A percentile compares a stretch with the other conserved stretches of the same genome.
Evolutionary conservation across 2,113 vertebrate genomes (phyloP).

Genomic region (Thamnaconus septentrionalis): DNA sequence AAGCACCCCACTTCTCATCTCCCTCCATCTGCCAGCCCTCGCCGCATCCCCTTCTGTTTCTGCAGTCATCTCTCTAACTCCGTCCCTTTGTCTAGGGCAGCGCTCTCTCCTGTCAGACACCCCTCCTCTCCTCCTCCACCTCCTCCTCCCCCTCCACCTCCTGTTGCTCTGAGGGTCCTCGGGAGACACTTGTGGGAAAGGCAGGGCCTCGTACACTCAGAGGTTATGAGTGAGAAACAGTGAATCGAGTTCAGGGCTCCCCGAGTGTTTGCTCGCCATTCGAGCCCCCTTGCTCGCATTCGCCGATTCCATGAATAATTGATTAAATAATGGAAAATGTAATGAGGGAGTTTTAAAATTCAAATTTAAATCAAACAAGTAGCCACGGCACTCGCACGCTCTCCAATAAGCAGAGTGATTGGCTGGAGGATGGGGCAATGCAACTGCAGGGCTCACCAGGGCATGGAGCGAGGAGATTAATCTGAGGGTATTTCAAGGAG

Average conservation of each 20-base stretch:
- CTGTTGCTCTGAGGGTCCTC: constrained; percentile 54
- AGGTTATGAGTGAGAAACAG: constrained; percentile 54
- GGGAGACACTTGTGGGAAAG: constrained; percentile 57
- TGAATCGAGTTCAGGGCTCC: constrained; percentile 55
- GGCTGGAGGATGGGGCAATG: constrained; percentile 55
- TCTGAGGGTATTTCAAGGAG: constrained; percentile 44
- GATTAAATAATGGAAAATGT: constrained; percentile 78
- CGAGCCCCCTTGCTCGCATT: constrained; percentile 53
- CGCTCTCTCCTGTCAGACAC: constrained; percentile 35
- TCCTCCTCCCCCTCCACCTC: constrained; percentile 24
- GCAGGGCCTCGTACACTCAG: constrained; percentile 29
- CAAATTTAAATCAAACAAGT: constrained; percentile 78
- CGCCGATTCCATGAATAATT: constrained; percentile 76
- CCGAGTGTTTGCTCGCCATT: constrained; percentile 68
- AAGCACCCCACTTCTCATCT: constrained; percentile 59
- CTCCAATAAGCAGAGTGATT: constrained; percentile 60
- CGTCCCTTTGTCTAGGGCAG: constrained; percentile 34
- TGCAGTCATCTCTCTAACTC: constrained; percentile 43
- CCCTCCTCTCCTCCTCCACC: constrained; percentile 24
- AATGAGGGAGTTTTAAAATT: constrained; percentile 80
- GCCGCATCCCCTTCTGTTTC: constrained; percentile 59
- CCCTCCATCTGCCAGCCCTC: constrained; percentile 70
- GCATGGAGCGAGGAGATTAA: constrained; percentile 57
- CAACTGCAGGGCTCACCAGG: constrained; percentile 37
- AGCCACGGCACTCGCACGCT: constrained; percentile 47